Evolutionary conservation across 2,113 vertebrate genomes (phyloP).

Genomic region (Irena cyanogastra): DNA sequence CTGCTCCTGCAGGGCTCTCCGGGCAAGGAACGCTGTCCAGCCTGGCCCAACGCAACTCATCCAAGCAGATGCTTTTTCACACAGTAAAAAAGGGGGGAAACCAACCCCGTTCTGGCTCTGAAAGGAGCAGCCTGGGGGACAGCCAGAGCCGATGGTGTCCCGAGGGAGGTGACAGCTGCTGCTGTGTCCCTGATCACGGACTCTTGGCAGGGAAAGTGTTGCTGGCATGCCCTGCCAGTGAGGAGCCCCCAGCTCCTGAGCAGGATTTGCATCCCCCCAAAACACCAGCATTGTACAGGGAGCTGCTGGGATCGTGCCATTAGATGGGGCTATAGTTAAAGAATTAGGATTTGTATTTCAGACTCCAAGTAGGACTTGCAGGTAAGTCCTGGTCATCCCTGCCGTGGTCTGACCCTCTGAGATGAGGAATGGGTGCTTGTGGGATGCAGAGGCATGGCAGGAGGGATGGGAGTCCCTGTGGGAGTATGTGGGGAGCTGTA

Average conservation of each 20-base stretch:
- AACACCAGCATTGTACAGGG: rapidly evolving
- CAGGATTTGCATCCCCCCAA: rapidly evolving
- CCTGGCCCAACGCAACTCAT: rapidly evolving
- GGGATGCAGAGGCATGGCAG: not conserved
- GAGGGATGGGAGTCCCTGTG: not conserved
- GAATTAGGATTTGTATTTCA: not conserved
- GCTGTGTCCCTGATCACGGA: rapidly evolving
- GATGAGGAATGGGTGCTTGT: rapidly evolving
- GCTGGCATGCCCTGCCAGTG: rapidly evolving
- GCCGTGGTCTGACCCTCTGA: not conserved
- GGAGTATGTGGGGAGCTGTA: not conserved
- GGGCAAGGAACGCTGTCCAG: not conserved
- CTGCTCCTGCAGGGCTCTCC: not conserved
- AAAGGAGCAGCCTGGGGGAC: not conserved
- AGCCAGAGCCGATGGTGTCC: rapidly evolving
- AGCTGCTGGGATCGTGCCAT: not conserved
- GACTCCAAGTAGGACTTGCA: rapidly evolving
- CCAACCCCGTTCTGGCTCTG: rapidly evolving
- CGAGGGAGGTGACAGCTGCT: not conserved
- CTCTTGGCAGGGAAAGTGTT: rapidly evolving
- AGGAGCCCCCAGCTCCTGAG: not conserved
- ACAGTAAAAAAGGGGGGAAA: rapidly evolving
- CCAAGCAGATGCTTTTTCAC: not conserved
- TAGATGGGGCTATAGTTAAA: constrained; percentile 41
- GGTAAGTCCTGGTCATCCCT: not conserved